A percentile compares a stretch with the other conserved stretches of the same genome.
Evolutionary conservation across 2,113 vertebrate species (phyloP).

Genomic region (Aleadryas rufinucha): DNA sequence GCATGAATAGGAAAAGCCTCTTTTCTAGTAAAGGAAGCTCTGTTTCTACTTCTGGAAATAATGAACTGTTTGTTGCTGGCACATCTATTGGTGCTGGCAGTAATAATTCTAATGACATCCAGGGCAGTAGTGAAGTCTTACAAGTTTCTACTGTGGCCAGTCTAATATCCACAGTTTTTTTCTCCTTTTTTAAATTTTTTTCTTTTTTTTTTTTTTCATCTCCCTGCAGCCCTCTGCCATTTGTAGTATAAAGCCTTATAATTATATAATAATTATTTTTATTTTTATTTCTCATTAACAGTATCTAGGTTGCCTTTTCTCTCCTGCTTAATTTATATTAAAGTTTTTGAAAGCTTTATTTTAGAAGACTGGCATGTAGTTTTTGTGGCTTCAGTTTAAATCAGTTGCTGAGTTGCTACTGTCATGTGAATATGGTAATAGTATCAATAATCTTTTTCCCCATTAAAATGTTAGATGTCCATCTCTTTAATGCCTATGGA

Average conservation of each 20-base stretch:
- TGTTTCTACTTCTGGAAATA: constrained; percentile 35
- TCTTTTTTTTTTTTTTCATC: neutral
- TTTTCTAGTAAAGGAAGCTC: neutral
- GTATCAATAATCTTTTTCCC: neutral
- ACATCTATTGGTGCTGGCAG: neutral
- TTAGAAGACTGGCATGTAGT: neutral
- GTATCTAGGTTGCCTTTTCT: neutral
- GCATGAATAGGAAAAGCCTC: neutral
- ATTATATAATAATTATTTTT: neutral
- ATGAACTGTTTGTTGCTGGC: constrained; percentile 37
- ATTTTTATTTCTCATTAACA: neutral
- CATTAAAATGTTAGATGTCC: neutral
- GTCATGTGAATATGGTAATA: neutral
- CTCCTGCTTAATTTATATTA: neutral
- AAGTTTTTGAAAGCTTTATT: neutral
- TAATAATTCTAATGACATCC: constrained; percentile 7
- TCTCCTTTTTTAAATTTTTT: rapidly evolving
- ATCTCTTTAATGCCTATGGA: neutral
- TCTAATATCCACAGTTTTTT: neutral
- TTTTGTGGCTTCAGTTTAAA: neutral
- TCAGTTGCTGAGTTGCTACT: neutral
- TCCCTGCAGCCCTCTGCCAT: rapidly evolving
- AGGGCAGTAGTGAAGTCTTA: neutral
- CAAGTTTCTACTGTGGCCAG: neutral
- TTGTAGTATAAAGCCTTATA: neutral